Base-by-base conservation (phyloP, 1,140 invertebrate species). In the Drosophila mojavensis region DNA sequence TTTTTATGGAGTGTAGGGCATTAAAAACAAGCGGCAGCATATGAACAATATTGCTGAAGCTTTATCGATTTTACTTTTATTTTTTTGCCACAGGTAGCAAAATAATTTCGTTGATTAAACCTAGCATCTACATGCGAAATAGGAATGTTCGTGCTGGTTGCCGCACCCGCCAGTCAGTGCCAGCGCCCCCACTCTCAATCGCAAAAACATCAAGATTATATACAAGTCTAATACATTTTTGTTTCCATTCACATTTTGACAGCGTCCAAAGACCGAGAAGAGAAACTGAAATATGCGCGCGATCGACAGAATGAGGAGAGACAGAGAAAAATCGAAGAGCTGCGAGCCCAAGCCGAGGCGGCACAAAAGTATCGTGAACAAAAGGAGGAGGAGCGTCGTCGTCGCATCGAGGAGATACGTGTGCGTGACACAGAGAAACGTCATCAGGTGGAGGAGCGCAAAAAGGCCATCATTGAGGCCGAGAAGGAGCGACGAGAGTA, bases 351-450 rank as follows among this genome's bases (percentile, higher is more conserved):
- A 93, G 96, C 97, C 53, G 94, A 97, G 59, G 96, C 96, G 50
- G 96, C 97, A 81, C 97, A 97, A 94, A 95, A 95, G 79, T 97
- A 97, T 93, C 94, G 97, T 39, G 97, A 97, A 93, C 96, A 97
- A 92, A 95, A 97, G 85, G 97, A 98, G 92, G 96, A 97, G 80
- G 96, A 97, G 92, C 93, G 97, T 51, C 94, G 96, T 73, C 94
- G 94, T 79, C 94, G 97, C 71, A 95, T 97, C 90, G 96, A 97
- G 65, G 97, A 97, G 81, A 94, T 97, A 89, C 94, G 96, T 75
- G 92, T 93, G 58, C 95, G 95, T 69, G 97, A 98, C 92, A 94
- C 94, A 80, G 96, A 97, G 83, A 95, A 96, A 86, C 94, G 96
- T 50, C 93, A 93, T 54, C 94, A 94, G 92, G 97, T 97, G 36